Evolutionary conservation across 2,888 invertebrate genomes (phyloP).

Genomic region (Eupeodes latifasciatus): DNA sequence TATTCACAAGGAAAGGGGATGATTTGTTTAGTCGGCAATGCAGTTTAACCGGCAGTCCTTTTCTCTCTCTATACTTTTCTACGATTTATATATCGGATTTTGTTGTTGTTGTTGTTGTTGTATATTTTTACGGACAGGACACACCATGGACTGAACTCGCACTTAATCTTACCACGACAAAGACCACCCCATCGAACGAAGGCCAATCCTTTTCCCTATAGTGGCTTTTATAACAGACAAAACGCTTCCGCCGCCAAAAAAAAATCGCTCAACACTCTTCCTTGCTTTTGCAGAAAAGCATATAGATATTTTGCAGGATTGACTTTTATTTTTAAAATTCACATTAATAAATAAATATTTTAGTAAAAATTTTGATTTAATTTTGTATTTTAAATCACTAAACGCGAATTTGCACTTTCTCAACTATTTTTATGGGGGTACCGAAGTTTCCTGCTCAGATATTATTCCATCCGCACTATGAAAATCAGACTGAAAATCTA

Average conservation of each 20-base stretch:
- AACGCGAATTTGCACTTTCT: slow-evolving; percentile 67
- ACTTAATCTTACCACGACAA: slow-evolving; percentile 34
- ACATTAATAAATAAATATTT: background rate
- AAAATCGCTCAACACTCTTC: slow-evolving; percentile 19
- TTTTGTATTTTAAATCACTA: slow-evolving; percentile 42
- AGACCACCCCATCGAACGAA: slow-evolving; percentile 60
- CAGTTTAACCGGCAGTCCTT: slow-evolving; percentile 64
- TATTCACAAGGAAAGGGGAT: slow-evolving; percentile 40
- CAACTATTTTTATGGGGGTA: background rate
- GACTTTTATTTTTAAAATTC: slow-evolving; percentile 13
- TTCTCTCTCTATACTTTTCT: slow-evolving; percentile 11
- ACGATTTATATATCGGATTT: background rate
- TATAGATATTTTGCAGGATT: background rate
- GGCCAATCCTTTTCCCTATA: slow-evolving; percentile 62
- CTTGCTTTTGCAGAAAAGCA: background rate
- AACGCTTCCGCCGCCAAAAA: slow-evolving; percentile 54
- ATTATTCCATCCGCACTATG: slow-evolving; percentile 72
- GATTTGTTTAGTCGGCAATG: slow-evolving; percentile 70
- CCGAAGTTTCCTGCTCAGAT: slow-evolving; percentile 51
- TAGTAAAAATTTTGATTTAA: slow-evolving; percentile 22
- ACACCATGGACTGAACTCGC: slow-evolving; percentile 63
- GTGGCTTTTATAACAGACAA: slow-evolving; percentile 52
- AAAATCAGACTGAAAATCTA: slow-evolving; percentile 72
- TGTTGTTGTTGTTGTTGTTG: background rate
- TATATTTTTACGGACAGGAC: slow-evolving; percentile 37